Evolutionary conservation across 1,140 invertebrate species (phyloP), one percentile per base, ranked within the genome.

Genomic region (Glossosoma conforme): DNA sequence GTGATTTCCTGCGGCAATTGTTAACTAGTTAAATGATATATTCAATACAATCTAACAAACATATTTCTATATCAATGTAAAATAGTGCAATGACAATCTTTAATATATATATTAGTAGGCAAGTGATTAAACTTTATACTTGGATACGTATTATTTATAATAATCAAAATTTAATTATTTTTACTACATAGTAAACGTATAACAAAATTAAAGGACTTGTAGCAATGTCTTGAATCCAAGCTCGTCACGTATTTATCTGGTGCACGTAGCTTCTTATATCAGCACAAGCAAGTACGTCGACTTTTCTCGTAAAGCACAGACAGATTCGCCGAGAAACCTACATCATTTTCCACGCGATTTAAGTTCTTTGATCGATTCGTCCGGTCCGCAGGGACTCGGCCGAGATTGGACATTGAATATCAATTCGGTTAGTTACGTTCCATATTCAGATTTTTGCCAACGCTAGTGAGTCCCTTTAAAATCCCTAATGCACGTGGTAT

Each of bases 381-480:
- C 46, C 35, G 38, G 36, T 22, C 49, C 30, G 24, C 41, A 10
- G 37, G 30, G 44, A 43, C 30, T n/a, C 19, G 40, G 18, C 32
- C 30, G 38, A 44, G 21, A 54, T 49, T 44, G 44, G 46, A 54
- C 52, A 43, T 49, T 49, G 52, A 54, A 54, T 54, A 54, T 49
- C 52, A 48, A 54, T 54, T 32, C 52, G 52, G 45, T 54, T 48
- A 54, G 52, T 54, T 54, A 48, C 44, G 36, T 44, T 49, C 44
- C 33, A 36, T 38, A 44, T 44, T 52, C 50, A 38, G 40, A 44
- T 52, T 45, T 45, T 33, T n/a, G 11, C 13, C 25, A n/a, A n/a
- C n/a, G n/a, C n/a, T n/a, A n/a, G n/a, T n/a, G n/a, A n/a, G n/a
- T n/a, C n/a, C n/a, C n/a, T n/a, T n/a, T n/a, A n/a, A n/a, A n/a